Evolutionary conservation across 1,140 invertebrate genomes (phyloP).

Genomic region (Panulirus ornatus): DNA sequence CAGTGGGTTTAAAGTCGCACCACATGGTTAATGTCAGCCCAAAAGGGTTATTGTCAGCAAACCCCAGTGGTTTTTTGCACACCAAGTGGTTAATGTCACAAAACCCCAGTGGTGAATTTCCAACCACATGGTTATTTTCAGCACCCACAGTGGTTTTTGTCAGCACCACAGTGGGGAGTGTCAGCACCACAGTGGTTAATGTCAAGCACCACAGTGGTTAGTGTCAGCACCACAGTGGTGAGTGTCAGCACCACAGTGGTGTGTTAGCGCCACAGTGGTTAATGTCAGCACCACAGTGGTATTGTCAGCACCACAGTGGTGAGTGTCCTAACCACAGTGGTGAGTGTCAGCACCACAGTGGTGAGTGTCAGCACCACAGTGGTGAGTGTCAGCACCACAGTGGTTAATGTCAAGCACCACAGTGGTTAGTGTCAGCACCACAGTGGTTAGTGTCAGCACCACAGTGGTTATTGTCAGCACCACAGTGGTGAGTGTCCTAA

Average conservation of each 20-base stretch:
- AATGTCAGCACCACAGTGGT: neutral
- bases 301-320: no score
- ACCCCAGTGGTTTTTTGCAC: no score
- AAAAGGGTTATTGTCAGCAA: no score
- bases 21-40: no score
- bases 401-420: no score
- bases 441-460: neutral
- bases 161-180: neutral
- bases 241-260: conserved; percentile 43
- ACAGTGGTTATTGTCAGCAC: neutral
- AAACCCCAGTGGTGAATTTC: no score
- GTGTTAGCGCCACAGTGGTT: neutral
- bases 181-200: neutral
- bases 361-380: neutral
- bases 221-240: neutral
- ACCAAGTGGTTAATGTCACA: no score
- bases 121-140: no score
- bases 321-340: neutral
- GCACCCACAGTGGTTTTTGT: no score
- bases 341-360: neutral
- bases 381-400: neutral
- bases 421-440: neutral
- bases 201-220: neutral
- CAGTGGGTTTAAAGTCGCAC: no score
- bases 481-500: neutral